phyloP scores from a whole-genome alignment of 1,140 invertebrate genomes.

The Drosophila quadrilineata region DNA sequence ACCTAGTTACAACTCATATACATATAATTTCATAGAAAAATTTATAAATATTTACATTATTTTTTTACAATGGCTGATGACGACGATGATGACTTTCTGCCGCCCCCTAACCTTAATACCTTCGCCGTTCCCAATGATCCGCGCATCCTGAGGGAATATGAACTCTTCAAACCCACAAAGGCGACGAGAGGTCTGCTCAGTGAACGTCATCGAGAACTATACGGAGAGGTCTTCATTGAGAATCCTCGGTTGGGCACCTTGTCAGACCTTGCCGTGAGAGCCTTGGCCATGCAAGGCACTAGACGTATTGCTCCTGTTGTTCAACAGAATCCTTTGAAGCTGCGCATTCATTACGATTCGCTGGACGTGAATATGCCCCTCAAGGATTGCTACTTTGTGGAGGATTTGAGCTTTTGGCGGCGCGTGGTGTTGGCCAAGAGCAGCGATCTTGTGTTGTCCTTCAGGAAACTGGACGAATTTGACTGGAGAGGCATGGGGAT shows the following conservation, averaged over 20 bases:
- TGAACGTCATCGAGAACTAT: slow-evolving; percentile 54
- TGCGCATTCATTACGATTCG: slow-evolving; percentile 56
- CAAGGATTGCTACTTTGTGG: slow-evolving; percentile 53
- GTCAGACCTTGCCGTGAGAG: slow-evolving; percentile 46
- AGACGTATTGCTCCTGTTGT: slow-evolving; percentile 17
- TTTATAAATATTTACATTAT: background rate
- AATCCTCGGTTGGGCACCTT: slow-evolving; percentile 48
- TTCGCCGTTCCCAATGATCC: slow-evolving; percentile 61
- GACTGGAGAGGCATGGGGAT: slow-evolving; percentile 61
- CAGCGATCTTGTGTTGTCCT: slow-evolving; percentile 24
- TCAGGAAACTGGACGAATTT: slow-evolving; percentile 42
- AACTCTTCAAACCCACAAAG: slow-evolving; percentile 43
- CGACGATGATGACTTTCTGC: slow-evolving; percentile 18
- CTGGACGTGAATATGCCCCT: slow-evolving; percentile 58
- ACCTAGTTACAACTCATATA: background rate
- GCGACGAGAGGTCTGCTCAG: slow-evolving; percentile 23
- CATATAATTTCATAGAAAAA: background rate
- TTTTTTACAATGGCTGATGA: slow-evolving; percentile 46
- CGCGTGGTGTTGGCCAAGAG: slow-evolving; percentile 62
- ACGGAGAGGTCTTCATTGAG: slow-evolving; percentile 60
- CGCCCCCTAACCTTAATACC: slow-evolving; percentile 35
- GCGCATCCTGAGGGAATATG: slow-evolving; percentile 27
- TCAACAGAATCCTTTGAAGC: slow-evolving; percentile 26
- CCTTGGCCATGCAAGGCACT: slow-evolving; percentile 37
- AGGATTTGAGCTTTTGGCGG: slow-evolving; percentile 51